phyloP scores from a whole-genome alignment of 2,797 vertebrate species.

The Poecilia picta region DNA sequence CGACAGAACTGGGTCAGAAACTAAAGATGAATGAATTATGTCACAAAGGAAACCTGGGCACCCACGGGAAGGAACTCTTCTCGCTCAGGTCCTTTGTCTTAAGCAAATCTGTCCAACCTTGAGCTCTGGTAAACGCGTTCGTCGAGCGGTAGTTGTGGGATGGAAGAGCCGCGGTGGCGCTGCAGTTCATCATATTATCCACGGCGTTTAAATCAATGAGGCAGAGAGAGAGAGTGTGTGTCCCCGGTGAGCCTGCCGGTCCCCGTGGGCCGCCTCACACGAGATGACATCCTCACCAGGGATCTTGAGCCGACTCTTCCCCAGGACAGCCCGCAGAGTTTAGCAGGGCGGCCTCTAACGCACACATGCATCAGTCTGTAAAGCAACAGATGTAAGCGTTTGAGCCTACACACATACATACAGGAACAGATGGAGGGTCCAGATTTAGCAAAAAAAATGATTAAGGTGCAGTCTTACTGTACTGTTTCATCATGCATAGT shows the following conservation, averaged over 20 bases:
- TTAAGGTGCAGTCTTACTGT: neutral
- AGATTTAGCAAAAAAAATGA: conserved; percentile 7
- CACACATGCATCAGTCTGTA: conserved; percentile 10
- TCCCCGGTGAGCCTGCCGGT: conserved; percentile 60
- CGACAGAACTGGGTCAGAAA: conserved; percentile 74
- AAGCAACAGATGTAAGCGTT: conserved; percentile 14
- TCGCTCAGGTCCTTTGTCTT: conserved; percentile 33
- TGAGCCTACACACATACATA: conserved; percentile 11
- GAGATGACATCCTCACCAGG: conserved; percentile 77
- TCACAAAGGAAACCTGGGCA: conserved; percentile 45
- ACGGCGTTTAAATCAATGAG: conserved; percentile 70
- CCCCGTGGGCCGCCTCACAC: conserved; percentile 70
- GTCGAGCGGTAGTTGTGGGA: conserved; percentile 32
- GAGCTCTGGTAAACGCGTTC: conserved; percentile 25
- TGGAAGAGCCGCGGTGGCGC: conserved; percentile 28
- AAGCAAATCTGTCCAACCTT: conserved; percentile 32
- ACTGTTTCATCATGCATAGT: neutral
- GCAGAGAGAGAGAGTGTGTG: conserved; percentile 55
- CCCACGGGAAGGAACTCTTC: conserved; percentile 20
- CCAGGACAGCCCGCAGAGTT: conserved; percentile 64
- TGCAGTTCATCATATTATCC: conserved; percentile 59
- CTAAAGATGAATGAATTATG: conserved; percentile 69
- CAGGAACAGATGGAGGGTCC: neutral
- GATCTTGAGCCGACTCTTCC: conserved; percentile 68
- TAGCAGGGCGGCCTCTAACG: conserved; percentile 50